Evolutionary conservation across 2,797 vertebrate genomes (phyloP).

Genomic region (Neosilurus mollespiculum): DNA sequence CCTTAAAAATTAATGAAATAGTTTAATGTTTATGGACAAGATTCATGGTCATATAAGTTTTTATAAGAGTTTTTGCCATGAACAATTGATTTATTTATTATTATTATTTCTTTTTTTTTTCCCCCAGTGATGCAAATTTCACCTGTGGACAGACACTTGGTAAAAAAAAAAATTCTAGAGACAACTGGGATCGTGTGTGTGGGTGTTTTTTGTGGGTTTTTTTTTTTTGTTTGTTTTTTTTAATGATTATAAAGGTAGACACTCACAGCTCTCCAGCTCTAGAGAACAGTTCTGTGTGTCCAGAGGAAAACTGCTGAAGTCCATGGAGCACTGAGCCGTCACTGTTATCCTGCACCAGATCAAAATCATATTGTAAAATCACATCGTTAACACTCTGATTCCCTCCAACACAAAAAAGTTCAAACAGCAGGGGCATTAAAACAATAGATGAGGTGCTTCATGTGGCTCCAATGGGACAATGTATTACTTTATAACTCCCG

Average conservation of each 20-base stretch:
- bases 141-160: background rate
- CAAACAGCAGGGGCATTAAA: too few relatives aligned
- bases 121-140: background rate
- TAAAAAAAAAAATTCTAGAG: too few relatives aligned
- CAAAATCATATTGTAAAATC: conserved; percentile 2
- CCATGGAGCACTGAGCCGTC: conserved; percentile 88
- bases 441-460: background rate
- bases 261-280: conserved; percentile 92
- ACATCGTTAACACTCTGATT: background rate
- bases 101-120: background rate
- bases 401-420: background rate
- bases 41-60: too few relatives aligned
- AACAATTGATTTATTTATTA: too few relatives aligned
- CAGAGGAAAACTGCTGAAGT: conserved; percentile 90
- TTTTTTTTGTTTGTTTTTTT: too few relatives aligned
- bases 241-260: background rate
- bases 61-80: background rate
- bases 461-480: background rate
- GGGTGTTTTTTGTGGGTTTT: too few relatives aligned
- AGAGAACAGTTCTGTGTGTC: conserved; percentile 90
- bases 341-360: conserved; percentile 81
- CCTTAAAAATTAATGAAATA: too few relatives aligned
- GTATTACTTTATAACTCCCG: background rate
- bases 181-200: too few relatives aligned
- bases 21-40: background rate